Percentiles rank a stretch among this genome's conserved stretches.
Evolutionary conservation across 1,140 invertebrate genomes (phyloP).

Genomic region (Conopomorpha cramerella): DNA sequence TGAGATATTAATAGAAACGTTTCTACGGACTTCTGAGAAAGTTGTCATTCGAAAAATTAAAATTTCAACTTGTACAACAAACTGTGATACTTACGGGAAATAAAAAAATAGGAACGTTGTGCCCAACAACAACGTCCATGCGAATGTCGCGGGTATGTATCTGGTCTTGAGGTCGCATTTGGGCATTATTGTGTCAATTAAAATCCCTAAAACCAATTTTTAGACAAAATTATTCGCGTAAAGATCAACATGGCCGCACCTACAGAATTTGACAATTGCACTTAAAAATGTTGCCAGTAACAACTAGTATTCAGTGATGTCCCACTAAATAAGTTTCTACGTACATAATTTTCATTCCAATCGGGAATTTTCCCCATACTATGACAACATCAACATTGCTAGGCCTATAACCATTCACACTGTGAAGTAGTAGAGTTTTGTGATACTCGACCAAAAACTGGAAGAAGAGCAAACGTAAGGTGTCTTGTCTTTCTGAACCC

Average conservation of each 20-base stretch:
- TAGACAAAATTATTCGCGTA: slow-evolving; percentile 63
- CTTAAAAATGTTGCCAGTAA: background rate
- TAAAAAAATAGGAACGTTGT: slow-evolving; percentile 94
- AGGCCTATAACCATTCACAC: too few species aligned
- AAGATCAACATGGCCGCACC: slow-evolving; percentile 70
- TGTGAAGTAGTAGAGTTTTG: too few species aligned
- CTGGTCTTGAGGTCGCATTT: slow-evolving; percentile 91
- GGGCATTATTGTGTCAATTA: slow-evolving; percentile 77
- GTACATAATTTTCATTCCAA: too few species aligned
- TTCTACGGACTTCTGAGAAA: slow-evolving; percentile 47
- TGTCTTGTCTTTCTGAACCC: too few species aligned
- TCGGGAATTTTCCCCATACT: too few species aligned
- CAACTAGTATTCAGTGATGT: too few species aligned
- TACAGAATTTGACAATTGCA: slow-evolving; percentile 49
- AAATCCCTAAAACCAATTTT: slow-evolving; percentile 59
- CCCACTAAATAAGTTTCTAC: too few species aligned
- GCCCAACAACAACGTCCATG: slow-evolving; percentile 89
- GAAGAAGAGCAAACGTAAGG: too few species aligned
- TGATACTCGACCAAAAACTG: too few species aligned
- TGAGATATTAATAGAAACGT: slow-evolving; percentile 48
- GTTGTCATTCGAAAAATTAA: slow-evolving; percentile 48
- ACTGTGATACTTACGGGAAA: slow-evolving; percentile 87
- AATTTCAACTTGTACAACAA: slow-evolving; percentile 36
- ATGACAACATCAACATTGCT: too few species aligned
- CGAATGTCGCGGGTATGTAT: slow-evolving; percentile 94